Base-by-base conservation (phyloP, 2,113 vertebrate species). In the Triplophysa tibetana region DNA sequence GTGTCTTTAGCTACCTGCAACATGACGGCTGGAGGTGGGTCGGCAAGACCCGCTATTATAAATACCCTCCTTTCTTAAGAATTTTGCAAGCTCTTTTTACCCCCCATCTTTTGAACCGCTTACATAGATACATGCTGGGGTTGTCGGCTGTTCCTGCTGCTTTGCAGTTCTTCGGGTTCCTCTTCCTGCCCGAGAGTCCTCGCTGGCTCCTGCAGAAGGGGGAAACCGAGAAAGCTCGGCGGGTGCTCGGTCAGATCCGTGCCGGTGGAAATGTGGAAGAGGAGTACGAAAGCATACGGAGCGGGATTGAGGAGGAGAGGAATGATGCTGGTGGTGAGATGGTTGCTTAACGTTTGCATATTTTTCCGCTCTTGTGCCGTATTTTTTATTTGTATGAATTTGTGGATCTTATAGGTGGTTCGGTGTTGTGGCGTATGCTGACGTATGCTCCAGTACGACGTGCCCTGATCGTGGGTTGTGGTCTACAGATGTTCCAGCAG, bases 401-500 rank as follows among this genome's bases (percentile, higher is more conserved):
- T n/a, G 8, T 45, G 11, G 43, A 69, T 88, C 89, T 91, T 82
- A 48, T 87, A 97, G 96, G 88, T 76, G 94, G 95, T 81, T 86
- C 92, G 19, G 92, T 99, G 82, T 91, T 99, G 86, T 92, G 91
- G 86, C 94, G 95, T 88, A 96, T 99, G 86, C 90, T 99, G 86
- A 87, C 87, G 76, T 93, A 95, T 43, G 92, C 94, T 77, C 93
- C 96, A 48, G 95, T 95, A 75, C 95, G 96, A 78, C 92, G 96
- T 85, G 97, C 96, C 66, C 94, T 99, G 78, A 88, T 95, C 70
- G 94, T 99, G 74, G 98, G 98, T 73, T 99, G 97, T 85, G 93
- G 96, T 78, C 92, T 99, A 58, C 98, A 99, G 90, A 97, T 99
- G 96, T 97, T 99, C 88, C 98, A 99, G 89, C 98, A 99, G 83